Base-by-base conservation (phyloP, 1,140 invertebrate genomes). In the Diabrotica undecimpunctata region DNA sequence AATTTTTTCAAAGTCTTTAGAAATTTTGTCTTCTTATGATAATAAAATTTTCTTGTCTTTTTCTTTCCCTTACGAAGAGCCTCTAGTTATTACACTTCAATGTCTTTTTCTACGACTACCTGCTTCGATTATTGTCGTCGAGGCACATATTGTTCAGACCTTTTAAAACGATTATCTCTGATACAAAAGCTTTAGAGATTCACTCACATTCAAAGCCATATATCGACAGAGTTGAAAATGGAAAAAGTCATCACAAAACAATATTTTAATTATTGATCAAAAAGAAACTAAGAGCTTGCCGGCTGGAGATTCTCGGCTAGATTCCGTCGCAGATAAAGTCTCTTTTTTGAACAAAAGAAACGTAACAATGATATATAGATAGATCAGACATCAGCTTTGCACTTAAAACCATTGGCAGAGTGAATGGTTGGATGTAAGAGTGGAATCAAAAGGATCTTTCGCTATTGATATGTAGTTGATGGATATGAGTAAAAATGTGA, bases 261-360 rank as follows among this genome's bases (percentile, higher is more conserved):
- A 46, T 46, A 46, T 46, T 46, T 46, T 46, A 46, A 46, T 46
- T 46, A 46, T 46, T 46, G 41, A 46, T 46, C 41, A 46, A 46
- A 46, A 46, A 46, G 41, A 46, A 46, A 46, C 41, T 10, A 46
- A n/a, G 41, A 8, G 41, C 41, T 46, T 6, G 41, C 41, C 5
- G 25, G 25, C 25, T 25, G 25, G 25, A 25, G 25, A 25, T n/a
- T n/a, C n/a, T n/a, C n/a, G n/a, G n/a, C n/a, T n/a, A n/a, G n/a
- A n/a, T 46, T 46, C n/a, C 41, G n/a, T n/a, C 41, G 3, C 8
- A 46, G 41, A 46, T 46, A 46, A n/a, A n/a, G 41, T 46, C 25
- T 46, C 41, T 46, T 46, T 46, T 46, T 46, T 46, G 41, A 46
- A 46, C 41, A 46, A 46, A 46, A 46, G 41, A 46, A 46, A 46